Evolutionary conservation across 2,888 invertebrate species (phyloP).

Genomic region (Drosophila barbarae): DNA sequence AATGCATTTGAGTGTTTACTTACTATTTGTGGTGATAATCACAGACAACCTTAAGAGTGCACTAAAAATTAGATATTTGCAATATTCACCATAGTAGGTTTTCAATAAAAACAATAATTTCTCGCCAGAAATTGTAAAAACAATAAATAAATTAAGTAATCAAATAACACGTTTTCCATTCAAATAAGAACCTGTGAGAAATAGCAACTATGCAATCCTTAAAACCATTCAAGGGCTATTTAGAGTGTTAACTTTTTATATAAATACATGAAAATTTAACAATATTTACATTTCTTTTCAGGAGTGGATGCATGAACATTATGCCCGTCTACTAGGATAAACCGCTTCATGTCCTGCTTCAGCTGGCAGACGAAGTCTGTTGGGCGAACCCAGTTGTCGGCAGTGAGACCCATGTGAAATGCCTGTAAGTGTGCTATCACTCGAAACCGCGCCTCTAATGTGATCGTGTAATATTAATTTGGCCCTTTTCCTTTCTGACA

Average conservation of each 20-base stretch:
- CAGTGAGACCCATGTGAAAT: slow-evolving; percentile 78
- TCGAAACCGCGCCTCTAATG: background rate
- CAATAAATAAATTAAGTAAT: no score
- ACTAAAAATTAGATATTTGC: background rate
- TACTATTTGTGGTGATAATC: background rate
- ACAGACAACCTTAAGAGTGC: background rate
- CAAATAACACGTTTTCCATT: no score
- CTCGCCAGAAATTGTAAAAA: background rate
- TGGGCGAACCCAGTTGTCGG: slow-evolving; percentile 71
- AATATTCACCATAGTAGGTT: background rate
- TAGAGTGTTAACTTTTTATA: no score
- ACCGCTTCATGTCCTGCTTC: slow-evolving; percentile 63
- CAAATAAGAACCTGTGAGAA: no score
- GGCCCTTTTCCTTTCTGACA: background rate
- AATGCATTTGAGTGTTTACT: background rate
- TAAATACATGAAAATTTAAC: background rate
- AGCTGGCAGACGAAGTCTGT: slow-evolving; percentile 64
- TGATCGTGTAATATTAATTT: background rate
- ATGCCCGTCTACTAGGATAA: slow-evolving; percentile 58
- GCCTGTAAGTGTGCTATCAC: slow-evolving; percentile 68
- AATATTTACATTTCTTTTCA: background rate
- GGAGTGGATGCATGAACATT: slow-evolving; percentile 47
- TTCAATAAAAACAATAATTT: background rate
- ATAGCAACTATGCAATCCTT: no score
- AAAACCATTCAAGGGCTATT: no score